These are phyloP conservation scores for Nothobranchius kuhntae DNA, from an alignment of 2,113 vertebrate genomes.

Conservation along the genomic window DNA sequence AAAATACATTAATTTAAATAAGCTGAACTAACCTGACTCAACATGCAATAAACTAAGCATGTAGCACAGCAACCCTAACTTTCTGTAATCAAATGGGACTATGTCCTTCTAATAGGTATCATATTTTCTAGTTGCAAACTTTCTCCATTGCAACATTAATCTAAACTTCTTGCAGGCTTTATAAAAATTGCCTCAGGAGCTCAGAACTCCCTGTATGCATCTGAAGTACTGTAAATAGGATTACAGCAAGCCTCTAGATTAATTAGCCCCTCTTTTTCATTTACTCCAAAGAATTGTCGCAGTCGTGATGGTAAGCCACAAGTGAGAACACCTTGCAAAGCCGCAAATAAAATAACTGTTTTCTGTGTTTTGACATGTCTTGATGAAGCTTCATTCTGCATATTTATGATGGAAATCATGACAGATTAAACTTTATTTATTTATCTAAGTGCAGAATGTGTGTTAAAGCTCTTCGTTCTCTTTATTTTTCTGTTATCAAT, in stretches of 20 bases:
- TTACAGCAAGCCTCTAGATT: constrained; percentile 9
- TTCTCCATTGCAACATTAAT: constrained; percentile 2
- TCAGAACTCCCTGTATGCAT: constrained; percentile 37
- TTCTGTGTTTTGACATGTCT: neutral
- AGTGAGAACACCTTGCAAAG: constrained; percentile 2
- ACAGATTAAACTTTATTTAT: constrained; percentile 1
- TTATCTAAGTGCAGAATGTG: neutral
- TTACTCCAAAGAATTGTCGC: constrained; percentile 10
- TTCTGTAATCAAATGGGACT: neutral
- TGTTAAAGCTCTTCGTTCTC: constrained; percentile 18
- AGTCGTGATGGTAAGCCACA: constrained; percentile 8
- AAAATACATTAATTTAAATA: neutral
- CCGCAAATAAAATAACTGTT: no score
- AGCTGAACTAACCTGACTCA: neutral
- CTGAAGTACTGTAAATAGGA: constrained; percentile 14
- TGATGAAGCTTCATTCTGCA: constrained; percentile 1
- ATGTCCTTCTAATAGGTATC: constrained; percentile 1
- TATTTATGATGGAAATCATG: neutral
- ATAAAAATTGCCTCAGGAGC: constrained; percentile 33
- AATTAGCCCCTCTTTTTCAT: constrained; percentile 39
- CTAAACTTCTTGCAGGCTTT: constrained; percentile 22
- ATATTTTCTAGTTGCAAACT: constrained; percentile 10
- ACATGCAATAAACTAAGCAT: constrained; percentile 3
- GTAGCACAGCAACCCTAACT: constrained; percentile 3
- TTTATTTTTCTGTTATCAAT: constrained; percentile 11